Conservation (phyloP, 2,113 vertebrate genomes). For the Xenopus laevis region DNA sequence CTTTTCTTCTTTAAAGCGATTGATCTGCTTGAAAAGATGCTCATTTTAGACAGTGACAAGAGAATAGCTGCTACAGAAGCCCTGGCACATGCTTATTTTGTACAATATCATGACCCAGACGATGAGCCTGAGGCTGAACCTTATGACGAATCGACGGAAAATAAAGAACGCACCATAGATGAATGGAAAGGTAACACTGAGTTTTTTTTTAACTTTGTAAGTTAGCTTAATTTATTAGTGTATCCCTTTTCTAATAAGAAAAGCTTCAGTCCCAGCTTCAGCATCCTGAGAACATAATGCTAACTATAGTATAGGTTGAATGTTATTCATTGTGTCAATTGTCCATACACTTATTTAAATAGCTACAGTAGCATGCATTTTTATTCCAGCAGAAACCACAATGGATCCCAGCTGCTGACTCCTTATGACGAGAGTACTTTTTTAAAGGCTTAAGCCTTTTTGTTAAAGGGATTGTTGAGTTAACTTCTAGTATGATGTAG, state of each 20-base stretch:
- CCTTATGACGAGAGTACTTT: too few relatives aligned
- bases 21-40: slow-evolving; percentile 92
- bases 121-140: slow-evolving; percentile 88
- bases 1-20: slow-evolving; percentile 68
- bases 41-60: slow-evolving; percentile 92
- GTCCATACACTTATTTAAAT: too few relatives aligned
- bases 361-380: too few relatives aligned
- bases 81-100: slow-evolving; percentile 88
- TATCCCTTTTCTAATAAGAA: background rate
- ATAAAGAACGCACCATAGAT: slow-evolving; percentile 85
- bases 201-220: slow-evolving; percentile 17
- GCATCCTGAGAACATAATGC: too few relatives aligned
- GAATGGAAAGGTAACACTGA: slow-evolving; percentile 87
- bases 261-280: too few relatives aligned
- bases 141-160: slow-evolving; percentile 88
- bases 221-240: background rate
- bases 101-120: slow-evolving; percentile 92
- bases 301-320: too few relatives aligned
- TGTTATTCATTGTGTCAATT: too few relatives aligned
- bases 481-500: too few relatives aligned
- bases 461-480: too few relatives aligned
- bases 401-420: too few relatives aligned
- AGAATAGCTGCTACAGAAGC: slow-evolving; percentile 86
- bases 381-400: too few relatives aligned
- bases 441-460: too few relatives aligned